Evolutionary conservation across 2,797 vertebrate genomes (phyloP).

Genomic region (Macropodus opercularis): DNA sequence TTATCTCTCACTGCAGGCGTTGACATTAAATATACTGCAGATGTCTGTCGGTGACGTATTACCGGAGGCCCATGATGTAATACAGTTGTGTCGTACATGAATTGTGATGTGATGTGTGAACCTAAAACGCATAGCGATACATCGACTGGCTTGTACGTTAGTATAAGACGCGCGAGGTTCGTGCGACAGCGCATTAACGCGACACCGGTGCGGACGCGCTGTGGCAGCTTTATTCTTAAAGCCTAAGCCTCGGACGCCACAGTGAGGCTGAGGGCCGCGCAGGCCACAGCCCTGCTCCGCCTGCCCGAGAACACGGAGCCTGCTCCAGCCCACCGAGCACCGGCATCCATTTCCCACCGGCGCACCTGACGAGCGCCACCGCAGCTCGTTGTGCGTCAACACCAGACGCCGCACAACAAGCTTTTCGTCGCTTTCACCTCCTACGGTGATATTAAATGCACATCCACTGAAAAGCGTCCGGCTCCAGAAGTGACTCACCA

Average conservation of each 20-base stretch:
- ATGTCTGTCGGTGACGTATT: constrained; percentile 22
- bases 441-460: background rate
- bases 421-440: constrained; percentile 6
- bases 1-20: background rate
- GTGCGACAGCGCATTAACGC: background rate
- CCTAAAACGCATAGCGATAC: too few species aligned
- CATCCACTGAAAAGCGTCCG: fast-evolving
- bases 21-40: background rate
- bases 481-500: constrained; percentile 77
- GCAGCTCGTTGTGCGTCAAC: constrained; percentile 14
- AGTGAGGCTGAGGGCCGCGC: constrained; percentile 21
- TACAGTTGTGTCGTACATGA: constrained; percentile 18
- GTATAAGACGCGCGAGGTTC: background rate
- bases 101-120: too few species aligned
- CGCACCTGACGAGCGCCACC: constrained; percentile 31
- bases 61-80: constrained; percentile 1
- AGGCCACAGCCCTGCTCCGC: constrained; percentile 47
- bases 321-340: constrained; percentile 3
- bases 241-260: constrained; percentile 53
- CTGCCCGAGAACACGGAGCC: constrained; percentile 15
- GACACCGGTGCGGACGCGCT: constrained; percentile 15
- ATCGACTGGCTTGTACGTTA: too few species aligned
- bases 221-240: constrained; percentile 32
- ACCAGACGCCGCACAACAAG: background rate
- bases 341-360: constrained; percentile 16